phyloP scores from a whole-genome alignment of 1,140 invertebrate genomes.

The Pararge aegeria region DNA sequence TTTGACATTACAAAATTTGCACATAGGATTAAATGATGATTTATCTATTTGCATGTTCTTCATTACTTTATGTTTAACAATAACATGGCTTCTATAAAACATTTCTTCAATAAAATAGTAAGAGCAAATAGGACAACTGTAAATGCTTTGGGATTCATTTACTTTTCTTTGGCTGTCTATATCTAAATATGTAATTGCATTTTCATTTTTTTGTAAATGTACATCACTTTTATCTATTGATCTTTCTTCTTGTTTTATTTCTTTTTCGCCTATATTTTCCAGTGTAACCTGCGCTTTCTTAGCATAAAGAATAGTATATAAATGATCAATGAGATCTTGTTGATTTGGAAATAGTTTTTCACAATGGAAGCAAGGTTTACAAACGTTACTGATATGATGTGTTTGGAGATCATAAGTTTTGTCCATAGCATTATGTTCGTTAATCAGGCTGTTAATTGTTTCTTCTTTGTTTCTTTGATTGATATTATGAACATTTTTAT shows the following conservation, averaged over 20 bases:
- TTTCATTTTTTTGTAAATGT: not conserved
- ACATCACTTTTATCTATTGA: not conserved
- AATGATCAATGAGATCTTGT: slow-evolving; percentile 51
- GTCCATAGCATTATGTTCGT: slow-evolving; percentile 8
- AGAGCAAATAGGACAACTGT: slow-evolving; percentile 25
- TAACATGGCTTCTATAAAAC: slow-evolving; percentile 29
- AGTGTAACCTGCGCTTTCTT: slow-evolving; percentile 19
- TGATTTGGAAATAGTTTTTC: slow-evolving; percentile 38
- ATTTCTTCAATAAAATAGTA: slow-evolving; percentile 34
- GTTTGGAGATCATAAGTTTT: slow-evolving; percentile 13
- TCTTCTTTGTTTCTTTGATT: not conserved
- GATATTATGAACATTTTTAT: slow-evolving; percentile 16
- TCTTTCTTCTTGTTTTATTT: not conserved
- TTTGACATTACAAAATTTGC: slow-evolving; percentile 38
- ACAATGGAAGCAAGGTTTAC: slow-evolving; percentile 50
- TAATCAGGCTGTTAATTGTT: not conserved
- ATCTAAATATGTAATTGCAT: not conserved
- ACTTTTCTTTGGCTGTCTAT: not conserved
- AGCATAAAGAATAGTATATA: slow-evolving; percentile 46
- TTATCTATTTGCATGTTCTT: slow-evolving; percentile 18
- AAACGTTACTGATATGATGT: not conserved
- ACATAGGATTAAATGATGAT: slow-evolving; percentile 37
- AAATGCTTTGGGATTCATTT: slow-evolving; percentile 8
- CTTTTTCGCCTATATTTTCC: not conserved
- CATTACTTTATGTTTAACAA: slow-evolving; percentile 35